Percentiles rank a stretch among this genome's conserved stretches.
These are phyloP conservation scores for Drosophila tristis DNA, from an alignment of 1,140 invertebrate genomes.

Conservation along the genomic window DNA sequence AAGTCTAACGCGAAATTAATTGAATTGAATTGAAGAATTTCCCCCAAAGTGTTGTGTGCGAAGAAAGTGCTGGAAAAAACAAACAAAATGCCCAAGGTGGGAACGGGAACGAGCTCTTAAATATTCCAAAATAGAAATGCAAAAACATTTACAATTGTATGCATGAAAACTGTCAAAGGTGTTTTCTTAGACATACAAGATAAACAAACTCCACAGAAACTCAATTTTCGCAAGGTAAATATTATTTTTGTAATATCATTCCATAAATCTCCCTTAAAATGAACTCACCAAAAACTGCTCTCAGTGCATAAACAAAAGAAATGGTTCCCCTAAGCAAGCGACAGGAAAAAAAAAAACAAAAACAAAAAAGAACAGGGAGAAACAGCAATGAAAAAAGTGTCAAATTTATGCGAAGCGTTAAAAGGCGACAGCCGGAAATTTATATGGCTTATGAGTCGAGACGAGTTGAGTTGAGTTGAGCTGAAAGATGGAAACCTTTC, in stretches of 20 bases:
- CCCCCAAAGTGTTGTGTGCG: constrained; percentile 13
- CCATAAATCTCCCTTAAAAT: constrained; percentile 59
- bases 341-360: constrained; percentile 37
- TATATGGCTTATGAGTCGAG: constrained; percentile 63
- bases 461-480: constrained; percentile 26
- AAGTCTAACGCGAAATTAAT: constrained; percentile 17
- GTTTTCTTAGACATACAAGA: not conserved
- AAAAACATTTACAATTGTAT: not conserved
- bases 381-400: constrained; percentile 62
- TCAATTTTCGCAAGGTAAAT: constrained; percentile 57
- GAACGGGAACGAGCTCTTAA: not conserved
- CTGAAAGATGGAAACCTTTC: constrained; percentile 37
- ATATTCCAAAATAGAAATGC: not conserved
- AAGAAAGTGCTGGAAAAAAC: not conserved
- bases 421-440: constrained; percentile 68
- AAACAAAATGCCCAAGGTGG: not conserved
- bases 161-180: constrained; percentile 5
- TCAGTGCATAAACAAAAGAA: constrained; percentile 49
- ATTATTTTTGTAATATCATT: constrained; percentile 52
- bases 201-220: constrained; percentile 12
- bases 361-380: constrained; percentile 14
- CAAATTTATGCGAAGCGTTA: constrained; percentile 72
- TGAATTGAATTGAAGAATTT: constrained; percentile 1
- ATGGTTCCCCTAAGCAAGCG: constrained; percentile 35
- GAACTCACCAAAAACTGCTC: constrained; percentile 39